Evolutionary conservation across 2,797 vertebrate genomes (phyloP).

Genomic region (Pachyuromys duprasi): DNA sequence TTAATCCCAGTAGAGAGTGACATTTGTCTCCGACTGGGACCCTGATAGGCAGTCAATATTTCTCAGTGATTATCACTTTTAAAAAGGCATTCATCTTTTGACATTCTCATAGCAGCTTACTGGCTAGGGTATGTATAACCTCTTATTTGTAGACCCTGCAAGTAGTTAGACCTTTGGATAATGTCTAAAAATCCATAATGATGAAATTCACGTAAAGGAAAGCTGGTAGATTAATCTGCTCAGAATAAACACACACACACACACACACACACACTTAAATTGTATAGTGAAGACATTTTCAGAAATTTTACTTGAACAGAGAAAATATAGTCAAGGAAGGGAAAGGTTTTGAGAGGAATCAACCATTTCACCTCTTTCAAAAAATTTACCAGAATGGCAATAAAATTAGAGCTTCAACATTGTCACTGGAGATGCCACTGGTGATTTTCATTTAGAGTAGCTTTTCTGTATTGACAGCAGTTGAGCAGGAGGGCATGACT

Average conservation of each 20-base stretch:
- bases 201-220: slow-evolving; percentile 49
- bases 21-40: slow-evolving; percentile 5
- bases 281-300: slow-evolving; percentile 37
- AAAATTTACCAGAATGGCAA: neutral
- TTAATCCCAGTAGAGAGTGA: neutral
- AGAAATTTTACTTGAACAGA: neutral
- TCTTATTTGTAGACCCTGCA: neutral
- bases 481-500: neutral
- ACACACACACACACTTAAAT: neutral
- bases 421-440: neutral
- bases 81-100: neutral
- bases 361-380: neutral
- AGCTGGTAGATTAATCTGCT: neutral
- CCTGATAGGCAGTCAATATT: neutral
- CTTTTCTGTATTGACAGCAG: neutral
- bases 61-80: neutral
- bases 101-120: neutral
- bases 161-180: neutral
- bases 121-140: neutral
- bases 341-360: neutral
- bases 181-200: neutral
- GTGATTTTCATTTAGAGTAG: neutral
- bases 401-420: neutral
- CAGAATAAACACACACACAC: neutral
- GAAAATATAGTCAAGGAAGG: neutral